Evolutionary conservation across 1,140 invertebrate species (phyloP).

Genomic region (Brachionus sp.): DNA sequence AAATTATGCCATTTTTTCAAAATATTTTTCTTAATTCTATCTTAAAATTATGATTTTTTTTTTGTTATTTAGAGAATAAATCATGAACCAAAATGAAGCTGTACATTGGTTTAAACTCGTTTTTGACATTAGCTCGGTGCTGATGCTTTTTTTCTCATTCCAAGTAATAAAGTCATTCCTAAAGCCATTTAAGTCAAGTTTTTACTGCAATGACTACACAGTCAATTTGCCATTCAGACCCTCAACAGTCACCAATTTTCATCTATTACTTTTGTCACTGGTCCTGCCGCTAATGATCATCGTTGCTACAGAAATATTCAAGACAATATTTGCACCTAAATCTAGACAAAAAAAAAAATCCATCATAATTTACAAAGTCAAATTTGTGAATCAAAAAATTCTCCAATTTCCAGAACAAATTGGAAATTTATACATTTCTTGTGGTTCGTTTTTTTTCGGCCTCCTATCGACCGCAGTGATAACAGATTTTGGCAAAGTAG

Average conservation of each 20-base stretch:
- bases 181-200: constrained; percentile 8
- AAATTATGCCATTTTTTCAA: neutral
- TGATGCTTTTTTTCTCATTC: neutral
- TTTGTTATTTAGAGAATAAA: neutral
- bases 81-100: constrained; percentile 15
- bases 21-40: neutral
- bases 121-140: neutral
- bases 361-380: neutral
- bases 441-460: constrained; percentile 10
- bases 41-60: neutral
- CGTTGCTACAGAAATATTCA: constrained; percentile 11
- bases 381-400: neutral
- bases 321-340: neutral
- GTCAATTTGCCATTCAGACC: constrained; percentile 38
- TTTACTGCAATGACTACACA: constrained; percentile 17
- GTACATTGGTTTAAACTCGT: constrained; percentile 32
- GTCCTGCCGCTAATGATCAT: neutral
- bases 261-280: constrained; percentile 3
- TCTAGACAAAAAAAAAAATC: neutral
- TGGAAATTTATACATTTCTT: constrained; percentile 11
- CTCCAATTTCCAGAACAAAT: constrained; percentile 38
- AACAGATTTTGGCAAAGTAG: constrained; percentile 85
- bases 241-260: constrained; percentile 30
- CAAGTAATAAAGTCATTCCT: constrained; percentile 1
- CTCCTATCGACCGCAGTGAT: constrained; percentile 53